Evolutionary conservation across 2,888 invertebrate species (phyloP).

Genomic region (Cataglyphis cursor): DNA sequence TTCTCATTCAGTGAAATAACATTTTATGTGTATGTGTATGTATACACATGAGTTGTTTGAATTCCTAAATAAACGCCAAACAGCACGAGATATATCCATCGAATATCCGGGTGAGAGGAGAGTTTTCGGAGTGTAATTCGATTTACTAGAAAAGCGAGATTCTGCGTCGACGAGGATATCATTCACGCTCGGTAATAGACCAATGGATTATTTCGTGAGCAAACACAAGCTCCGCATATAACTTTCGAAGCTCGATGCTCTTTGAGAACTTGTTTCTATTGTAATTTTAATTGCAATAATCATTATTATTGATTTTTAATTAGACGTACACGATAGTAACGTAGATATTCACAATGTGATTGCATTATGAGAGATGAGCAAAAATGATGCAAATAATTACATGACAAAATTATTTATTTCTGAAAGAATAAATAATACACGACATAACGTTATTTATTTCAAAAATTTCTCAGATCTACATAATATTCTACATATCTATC

Average conservation of each 20-base stretch:
- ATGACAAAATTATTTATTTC: not conserved
- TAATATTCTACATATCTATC: not conserved
- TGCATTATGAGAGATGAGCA: not conserved
- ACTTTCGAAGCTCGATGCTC: not conserved
- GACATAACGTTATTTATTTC: not conserved
- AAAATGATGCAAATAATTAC: conserved; percentile 18
- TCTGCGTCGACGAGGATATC: conserved; percentile 46
- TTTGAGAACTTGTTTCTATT: conserved; percentile 14
- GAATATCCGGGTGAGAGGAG: conserved; percentile 32
- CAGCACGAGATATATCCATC: conserved; percentile 36
- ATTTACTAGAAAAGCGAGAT: conserved; percentile 59
- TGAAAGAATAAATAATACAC: conserved; percentile 6
- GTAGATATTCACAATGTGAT: not conserved
- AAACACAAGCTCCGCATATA: conserved; percentile 23
- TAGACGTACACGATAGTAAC: not conserved
- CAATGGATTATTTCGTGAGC: conserved; percentile 65
- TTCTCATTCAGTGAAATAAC: conserved; percentile 31
- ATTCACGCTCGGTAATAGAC: conserved; percentile 55
- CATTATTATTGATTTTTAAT: conserved; percentile 14
- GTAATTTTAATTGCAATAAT: not conserved
- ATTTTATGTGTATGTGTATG: conserved; percentile 21
- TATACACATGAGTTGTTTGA: conserved; percentile 44
- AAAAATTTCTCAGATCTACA: not conserved
- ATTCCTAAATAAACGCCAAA: conserved; percentile 68
- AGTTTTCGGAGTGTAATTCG: conserved; percentile 58